Evolutionary conservation across 2,888 invertebrate species (phyloP), one percentile per base, ranked within the genome.

Genomic region (Nomada hirtipes): DNA sequence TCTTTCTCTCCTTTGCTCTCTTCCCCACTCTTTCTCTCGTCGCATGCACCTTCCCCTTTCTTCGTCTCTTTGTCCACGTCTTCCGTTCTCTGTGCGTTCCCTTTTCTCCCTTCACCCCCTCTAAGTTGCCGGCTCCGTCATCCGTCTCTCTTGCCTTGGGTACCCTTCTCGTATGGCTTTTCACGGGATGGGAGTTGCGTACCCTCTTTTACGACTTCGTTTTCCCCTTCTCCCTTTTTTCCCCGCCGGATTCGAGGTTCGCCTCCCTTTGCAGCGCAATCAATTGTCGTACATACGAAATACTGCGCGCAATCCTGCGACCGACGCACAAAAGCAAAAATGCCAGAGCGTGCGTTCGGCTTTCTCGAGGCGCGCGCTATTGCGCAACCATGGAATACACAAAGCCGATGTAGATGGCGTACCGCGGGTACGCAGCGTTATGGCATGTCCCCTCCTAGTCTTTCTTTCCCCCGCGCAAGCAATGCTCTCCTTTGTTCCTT

Each of bases 401-500:
- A 78, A 71, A 84, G 84, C 55, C 75, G 57, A 78, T 77, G 71
- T 87, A 87, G 88, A 88, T 87, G 87, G 88, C 87, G 87, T 86
- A 79, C 82, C 78, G 36, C 76, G 82, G 79, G 68, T 76, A 84
- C 76, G 76, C 80, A 68, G 78, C 71, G 36, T 75, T 79, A 76
- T 74, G 80, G 72, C 78, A 75, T 36, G 72, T 75, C 81, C 83
- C 76, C 85, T 76, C 76, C 76, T 76, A 68, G 69, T 73, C 69
- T 70, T 78, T 79, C 63, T 79, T 75, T 65, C 44, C 77, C 61
- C 53, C 63, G 63, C 72, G 44, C 68, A 63, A 63, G 52, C 68
- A 74, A 69, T 79, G 70, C 64, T 77, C 86, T 77, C 70, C 87
- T 87, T 87, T 87, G 85, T 87, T 85, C 82, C 65, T 75, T 59